Percentiles rank a stretch among this genome's conserved stretches.
phyloP scores from a whole-genome alignment of 1,140 invertebrate genomes.

The Oscheius sp. region DNA sequence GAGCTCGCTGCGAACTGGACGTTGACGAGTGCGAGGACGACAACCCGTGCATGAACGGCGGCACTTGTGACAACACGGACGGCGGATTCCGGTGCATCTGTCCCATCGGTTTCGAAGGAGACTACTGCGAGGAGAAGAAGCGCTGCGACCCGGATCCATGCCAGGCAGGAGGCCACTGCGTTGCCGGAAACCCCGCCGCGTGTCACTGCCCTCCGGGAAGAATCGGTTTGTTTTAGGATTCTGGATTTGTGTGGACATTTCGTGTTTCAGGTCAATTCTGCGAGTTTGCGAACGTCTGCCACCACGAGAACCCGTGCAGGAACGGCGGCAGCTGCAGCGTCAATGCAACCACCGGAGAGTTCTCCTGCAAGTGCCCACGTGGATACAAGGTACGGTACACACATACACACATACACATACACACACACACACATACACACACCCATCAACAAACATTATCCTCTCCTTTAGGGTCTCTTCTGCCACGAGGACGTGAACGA shows the following conservation, averaged over 20 bases:
- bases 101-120: conserved; percentile 83
- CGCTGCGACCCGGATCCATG: neutral
- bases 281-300: neutral
- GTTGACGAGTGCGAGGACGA: neutral
- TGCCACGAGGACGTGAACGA: conserved; percentile 87
- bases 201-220: neutral
- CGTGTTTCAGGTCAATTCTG: neutral
- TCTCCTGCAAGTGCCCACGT: neutral
- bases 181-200: neutral
- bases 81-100: conserved; percentile 83
- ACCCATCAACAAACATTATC: too few relatives aligned
- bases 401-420: neutral
- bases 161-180: neutral
- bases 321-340: neutral
- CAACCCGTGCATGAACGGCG: conserved; percentile 78
- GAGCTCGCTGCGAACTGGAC: neutral
- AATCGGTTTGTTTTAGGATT: neutral
- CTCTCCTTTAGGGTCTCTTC: conserved; percentile 69
- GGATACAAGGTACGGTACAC: neutral
- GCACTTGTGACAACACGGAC: conserved; percentile 80
- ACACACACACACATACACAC: too few relatives aligned
- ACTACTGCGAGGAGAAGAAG: conserved; percentile 19
- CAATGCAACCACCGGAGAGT: neutral
- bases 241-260: neutral
- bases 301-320: neutral